Conservation (phyloP, 2,888 invertebrate genomes). For the Eristalis intricaria region DNA sequence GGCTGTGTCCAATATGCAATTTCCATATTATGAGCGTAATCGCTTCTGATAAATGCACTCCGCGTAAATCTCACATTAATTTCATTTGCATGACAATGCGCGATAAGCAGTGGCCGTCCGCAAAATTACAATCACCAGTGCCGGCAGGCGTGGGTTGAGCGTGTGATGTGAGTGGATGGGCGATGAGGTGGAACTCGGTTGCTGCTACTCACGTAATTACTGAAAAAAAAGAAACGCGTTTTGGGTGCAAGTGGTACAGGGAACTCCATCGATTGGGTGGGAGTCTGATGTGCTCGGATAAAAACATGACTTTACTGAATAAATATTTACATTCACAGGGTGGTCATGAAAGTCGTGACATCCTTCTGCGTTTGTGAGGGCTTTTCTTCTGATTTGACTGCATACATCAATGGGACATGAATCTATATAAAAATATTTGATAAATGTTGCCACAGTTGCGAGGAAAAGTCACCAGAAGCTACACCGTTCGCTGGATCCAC, state of each 20-base stretch:
- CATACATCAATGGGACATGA: too few relatives aligned
- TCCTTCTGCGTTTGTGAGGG: not conserved
- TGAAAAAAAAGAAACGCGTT: not conserved
- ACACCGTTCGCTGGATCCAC: too few relatives aligned
- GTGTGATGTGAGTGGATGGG: not conserved
- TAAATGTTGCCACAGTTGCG: too few relatives aligned
- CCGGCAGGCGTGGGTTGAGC: not conserved
- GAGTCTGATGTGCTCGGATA: not conserved
- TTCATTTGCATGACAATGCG: constrained; percentile 64
- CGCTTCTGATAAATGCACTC: constrained; percentile 62
- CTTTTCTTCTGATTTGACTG: too few relatives aligned
- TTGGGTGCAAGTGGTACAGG: constrained; percentile 30
- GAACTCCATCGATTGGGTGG: constrained; percentile 21
- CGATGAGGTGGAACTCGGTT: not conserved
- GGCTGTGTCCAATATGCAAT: constrained; percentile 59
- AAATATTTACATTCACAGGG: constrained; percentile 15
- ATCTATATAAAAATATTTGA: too few relatives aligned
- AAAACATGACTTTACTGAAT: not conserved
- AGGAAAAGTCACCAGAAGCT: too few relatives aligned
- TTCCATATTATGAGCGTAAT: constrained; percentile 61
- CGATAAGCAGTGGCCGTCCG: constrained; percentile 60
- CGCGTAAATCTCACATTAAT: constrained; percentile 62
- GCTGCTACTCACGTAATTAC: constrained; percentile 36
- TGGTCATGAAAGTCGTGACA: not conserved
- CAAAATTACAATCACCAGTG: constrained; percentile 53